These are phyloP conservation scores for Sminthurinus aureus DNA, from an alignment of 2,888 invertebrate genomes.

Conservation along the genomic window DNA sequence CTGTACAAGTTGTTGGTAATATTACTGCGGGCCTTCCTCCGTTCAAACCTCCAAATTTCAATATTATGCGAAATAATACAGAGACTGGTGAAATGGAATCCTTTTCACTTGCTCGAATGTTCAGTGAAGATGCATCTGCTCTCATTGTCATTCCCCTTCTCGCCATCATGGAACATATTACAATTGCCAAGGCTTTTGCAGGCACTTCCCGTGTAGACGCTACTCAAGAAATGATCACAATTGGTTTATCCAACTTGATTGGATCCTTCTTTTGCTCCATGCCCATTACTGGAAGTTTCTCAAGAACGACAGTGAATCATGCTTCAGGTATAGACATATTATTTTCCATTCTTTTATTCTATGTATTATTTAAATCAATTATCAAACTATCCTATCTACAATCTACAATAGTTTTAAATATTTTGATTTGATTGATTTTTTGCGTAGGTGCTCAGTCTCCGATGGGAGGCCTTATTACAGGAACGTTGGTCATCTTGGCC, in stretches of 20 bases:
- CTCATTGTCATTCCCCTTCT: constrained; percentile 86
- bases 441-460: constrained; percentile 64
- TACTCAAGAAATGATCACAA: constrained; percentile 63
- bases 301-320: constrained; percentile 66
- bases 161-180: constrained; percentile 87
- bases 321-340: constrained; percentile 61
- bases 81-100: constrained; percentile 69
- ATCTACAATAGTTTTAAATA: no score
- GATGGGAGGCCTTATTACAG: constrained; percentile 75
- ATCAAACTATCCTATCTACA: no score
- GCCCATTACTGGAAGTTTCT: constrained; percentile 66
- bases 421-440: neutral
- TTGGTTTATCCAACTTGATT: constrained; percentile 64
- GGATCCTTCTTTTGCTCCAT: constrained; percentile 65
- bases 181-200: constrained; percentile 89
- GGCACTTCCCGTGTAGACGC: constrained; percentile 62
- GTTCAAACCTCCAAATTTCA: constrained; percentile 72
- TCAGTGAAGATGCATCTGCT: constrained; percentile 81
- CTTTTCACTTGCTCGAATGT: constrained; percentile 73
- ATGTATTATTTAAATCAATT: no score
- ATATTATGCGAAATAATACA: constrained; percentile 57
- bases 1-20: constrained; percentile 61
- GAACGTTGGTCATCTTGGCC: constrained; percentile 82
- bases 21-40: constrained; percentile 77
- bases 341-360: no score